Evolutionary conservation across 2,797 vertebrate species (phyloP).

Genomic region (Phalloptychus januarius): DNA sequence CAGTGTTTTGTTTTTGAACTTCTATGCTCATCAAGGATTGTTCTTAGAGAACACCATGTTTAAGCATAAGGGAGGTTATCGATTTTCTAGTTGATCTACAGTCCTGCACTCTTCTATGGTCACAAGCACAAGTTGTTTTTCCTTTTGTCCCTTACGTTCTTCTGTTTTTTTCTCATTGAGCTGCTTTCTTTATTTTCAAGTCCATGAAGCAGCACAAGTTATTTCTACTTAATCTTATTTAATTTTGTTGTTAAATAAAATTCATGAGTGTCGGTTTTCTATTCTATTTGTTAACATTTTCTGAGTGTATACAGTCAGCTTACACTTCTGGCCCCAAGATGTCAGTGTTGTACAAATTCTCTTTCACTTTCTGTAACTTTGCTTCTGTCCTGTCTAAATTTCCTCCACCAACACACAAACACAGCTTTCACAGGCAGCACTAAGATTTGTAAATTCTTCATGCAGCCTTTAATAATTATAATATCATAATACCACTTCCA

Average conservation of each 20-base stretch:
- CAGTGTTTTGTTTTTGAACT: no score
- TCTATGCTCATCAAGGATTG: no score
- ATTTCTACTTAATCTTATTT: neutral
- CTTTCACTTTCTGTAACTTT: neutral
- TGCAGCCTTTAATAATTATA: slow-evolving; percentile 41
- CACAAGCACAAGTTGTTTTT: no score
- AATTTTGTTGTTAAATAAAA: neutral
- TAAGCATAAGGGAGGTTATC: neutral
- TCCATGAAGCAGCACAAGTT: neutral
- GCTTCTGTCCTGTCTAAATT: neutral
- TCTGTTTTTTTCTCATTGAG: neutral
- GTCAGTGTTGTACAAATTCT: slow-evolving; percentile 61
- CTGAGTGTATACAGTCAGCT: neutral
- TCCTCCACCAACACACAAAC: slow-evolving; percentile 10
- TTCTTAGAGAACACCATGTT: no score
- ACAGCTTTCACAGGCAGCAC: slow-evolving; percentile 9
- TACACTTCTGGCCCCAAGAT: slow-evolving; percentile 52
- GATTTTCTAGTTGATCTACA: neutral
- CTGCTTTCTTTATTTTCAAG: neutral
- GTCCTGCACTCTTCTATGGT: neutral
- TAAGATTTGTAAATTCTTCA: slow-evolving; percentile 22
- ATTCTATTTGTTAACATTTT: neutral
- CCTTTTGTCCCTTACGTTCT: neutral
- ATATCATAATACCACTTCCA: slow-evolving; percentile 60
- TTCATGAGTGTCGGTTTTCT: neutral